phyloP scores from a whole-genome alignment of 37 sponge, comb jelly and placozoan species.

The Lycopodina hypogea region DNA sequence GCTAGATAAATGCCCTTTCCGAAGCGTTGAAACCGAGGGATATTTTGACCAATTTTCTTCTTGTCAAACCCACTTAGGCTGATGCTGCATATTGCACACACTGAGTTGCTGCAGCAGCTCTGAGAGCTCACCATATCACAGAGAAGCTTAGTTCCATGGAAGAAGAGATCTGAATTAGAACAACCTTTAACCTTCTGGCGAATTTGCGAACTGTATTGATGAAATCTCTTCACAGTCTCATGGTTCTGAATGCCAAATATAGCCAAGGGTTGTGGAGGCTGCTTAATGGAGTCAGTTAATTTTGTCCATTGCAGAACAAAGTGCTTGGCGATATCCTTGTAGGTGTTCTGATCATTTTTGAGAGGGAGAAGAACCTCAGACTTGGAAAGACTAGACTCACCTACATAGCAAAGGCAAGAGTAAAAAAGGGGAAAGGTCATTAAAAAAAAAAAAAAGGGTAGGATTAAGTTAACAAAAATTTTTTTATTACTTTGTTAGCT shows the following conservation, averaged over 20 bases:
- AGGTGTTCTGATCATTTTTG: slow-evolving; percentile 17
- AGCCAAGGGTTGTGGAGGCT: slow-evolving; percentile 38
- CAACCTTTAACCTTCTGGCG: slow-evolving; percentile 6
- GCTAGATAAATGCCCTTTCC: slow-evolving; percentile 75
- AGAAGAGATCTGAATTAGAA: slow-evolving; percentile 32
- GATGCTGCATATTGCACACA: slow-evolving; percentile 54
- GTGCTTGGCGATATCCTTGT: slow-evolving; percentile 27
- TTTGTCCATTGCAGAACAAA: slow-evolving; percentile 46
- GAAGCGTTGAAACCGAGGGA: slow-evolving; percentile 58
- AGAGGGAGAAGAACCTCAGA: slow-evolving; percentile 5
- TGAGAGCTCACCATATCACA: slow-evolving; percentile 7
- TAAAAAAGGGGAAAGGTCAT: no score
- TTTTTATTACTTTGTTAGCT: no score
- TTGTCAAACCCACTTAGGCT: slow-evolving; percentile 34
- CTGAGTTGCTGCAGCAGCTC: slow-evolving; percentile 7
- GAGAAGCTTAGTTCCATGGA: slow-evolving; percentile 30
- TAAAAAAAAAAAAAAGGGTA: no score
- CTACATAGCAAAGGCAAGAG: background rate
- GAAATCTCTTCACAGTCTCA: slow-evolving; percentile 4
- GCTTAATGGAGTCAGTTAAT: background rate
- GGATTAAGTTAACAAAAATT: no score
- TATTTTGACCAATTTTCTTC: slow-evolving; percentile 22
- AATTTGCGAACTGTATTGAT: slow-evolving; percentile 5
- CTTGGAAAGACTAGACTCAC: no score
- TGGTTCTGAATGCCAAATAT: slow-evolving; percentile 44